Conservation (phyloP, 2,113 vertebrate genomes). For the Ctenodactylus gundi region DNA sequence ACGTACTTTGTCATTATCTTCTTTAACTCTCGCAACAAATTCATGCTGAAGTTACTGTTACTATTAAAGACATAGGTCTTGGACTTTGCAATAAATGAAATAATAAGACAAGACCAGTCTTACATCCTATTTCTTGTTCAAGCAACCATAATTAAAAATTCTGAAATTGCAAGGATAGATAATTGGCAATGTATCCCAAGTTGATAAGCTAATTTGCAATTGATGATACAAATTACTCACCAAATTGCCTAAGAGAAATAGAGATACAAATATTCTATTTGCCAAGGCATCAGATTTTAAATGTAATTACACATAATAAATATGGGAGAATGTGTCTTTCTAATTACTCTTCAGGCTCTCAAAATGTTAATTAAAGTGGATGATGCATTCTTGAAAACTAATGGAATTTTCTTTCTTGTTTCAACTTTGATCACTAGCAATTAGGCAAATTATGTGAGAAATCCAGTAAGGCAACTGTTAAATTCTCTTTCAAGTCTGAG, state of each 20-base stretch:
- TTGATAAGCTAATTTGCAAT: conserved; percentile 30
- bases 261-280: conserved; percentile 5
- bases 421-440: conserved; percentile 40
- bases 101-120: background rate
- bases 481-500: conserved; percentile 25
- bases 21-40: background rate
- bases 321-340: background rate
- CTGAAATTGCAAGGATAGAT: background rate
- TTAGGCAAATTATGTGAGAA: conserved; percentile 33
- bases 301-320: conserved; percentile 34
- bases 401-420: conserved; percentile 1
- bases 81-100: conserved; percentile 7
- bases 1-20: background rate
- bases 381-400: conserved; percentile 43
- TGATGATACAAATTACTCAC: conserved; percentile 29
- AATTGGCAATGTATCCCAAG: background rate
- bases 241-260: background rate
- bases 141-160: background rate
- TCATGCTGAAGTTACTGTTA: background rate
- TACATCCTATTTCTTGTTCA: background rate
- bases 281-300: background rate
- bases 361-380: conserved; percentile 45
- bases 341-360: conserved; percentile 32
- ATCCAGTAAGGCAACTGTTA: background rate
- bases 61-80: background rate